Evolutionary conservation across 2,888 invertebrate genomes (phyloP).

Genomic region (Drosophila heteroneura): DNA sequence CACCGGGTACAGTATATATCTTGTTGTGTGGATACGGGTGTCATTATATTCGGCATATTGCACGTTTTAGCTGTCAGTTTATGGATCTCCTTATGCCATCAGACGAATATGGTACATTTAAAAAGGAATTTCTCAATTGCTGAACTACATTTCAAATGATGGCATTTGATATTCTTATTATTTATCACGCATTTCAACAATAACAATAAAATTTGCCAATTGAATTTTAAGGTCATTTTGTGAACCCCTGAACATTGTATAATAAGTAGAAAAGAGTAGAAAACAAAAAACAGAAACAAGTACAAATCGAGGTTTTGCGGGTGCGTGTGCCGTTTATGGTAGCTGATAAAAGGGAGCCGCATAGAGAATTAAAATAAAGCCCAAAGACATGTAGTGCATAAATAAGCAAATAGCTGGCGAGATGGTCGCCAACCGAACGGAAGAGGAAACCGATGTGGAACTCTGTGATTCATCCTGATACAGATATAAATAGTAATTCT

Average conservation of each 20-base stretch:
- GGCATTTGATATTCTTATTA: not conserved
- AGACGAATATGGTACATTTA: constrained; percentile 9
- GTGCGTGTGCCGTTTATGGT: constrained; percentile 75
- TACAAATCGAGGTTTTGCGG: constrained; percentile 74
- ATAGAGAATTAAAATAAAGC: constrained; percentile 56
- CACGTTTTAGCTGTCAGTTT: constrained; percentile 37
- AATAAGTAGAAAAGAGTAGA: constrained; percentile 16
- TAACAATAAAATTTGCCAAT: constrained; percentile 67
- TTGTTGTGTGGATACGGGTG: constrained; percentile 17
- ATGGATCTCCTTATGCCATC: constrained; percentile 34
- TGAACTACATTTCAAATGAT: constrained; percentile 1
- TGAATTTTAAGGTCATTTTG: constrained; percentile 70
- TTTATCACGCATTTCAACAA: constrained; percentile 53
- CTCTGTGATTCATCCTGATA: constrained; percentile 57
- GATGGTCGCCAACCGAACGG: constrained; percentile 22
- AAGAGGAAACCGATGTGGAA: constrained; percentile 41
- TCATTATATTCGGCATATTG: constrained; percentile 17
- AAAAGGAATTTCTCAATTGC: not conserved
- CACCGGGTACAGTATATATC: not conserved
- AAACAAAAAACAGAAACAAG: constrained; percentile 3
- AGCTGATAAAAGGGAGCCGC: constrained; percentile 66
- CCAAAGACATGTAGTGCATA: constrained; percentile 66
- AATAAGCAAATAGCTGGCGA: constrained; percentile 38
- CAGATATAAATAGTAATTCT: constrained; percentile 16
- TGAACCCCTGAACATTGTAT: constrained; percentile 33